Conservation (phyloP, 2,797 vertebrate species). For the Acridotheres tristis region DNA sequence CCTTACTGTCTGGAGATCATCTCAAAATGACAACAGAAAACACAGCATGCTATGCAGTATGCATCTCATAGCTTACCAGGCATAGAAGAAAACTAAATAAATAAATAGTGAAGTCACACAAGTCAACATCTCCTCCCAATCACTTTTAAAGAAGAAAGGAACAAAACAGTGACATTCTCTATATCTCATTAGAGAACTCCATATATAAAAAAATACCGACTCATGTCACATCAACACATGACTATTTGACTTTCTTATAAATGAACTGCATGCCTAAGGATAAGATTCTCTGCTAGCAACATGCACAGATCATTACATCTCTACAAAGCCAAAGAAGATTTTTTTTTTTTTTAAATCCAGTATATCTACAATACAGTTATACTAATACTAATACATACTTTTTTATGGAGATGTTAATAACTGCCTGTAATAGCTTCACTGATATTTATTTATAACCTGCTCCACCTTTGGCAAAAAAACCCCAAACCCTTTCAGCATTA, state of each 20-base stretch:
- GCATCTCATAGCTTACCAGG: neutral
- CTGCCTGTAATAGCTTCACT: neutral
- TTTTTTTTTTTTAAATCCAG: neutral
- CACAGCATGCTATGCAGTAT: neutral
- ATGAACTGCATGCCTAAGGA: neutral
- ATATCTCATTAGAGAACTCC: neutral
- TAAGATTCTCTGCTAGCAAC: neutral
- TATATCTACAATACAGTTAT: neutral
- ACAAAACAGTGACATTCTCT: neutral
- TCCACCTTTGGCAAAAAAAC: neutral
- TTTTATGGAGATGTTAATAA: neutral
- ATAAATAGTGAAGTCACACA: neutral
- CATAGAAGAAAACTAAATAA: neutral
- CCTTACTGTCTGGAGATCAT: conserved; percentile 27
- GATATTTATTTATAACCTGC: neutral
- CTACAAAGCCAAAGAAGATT: neutral
- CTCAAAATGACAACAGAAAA: conserved; percentile 39
- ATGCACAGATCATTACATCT: neutral
- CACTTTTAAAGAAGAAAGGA: neutral
- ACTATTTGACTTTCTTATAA: neutral
- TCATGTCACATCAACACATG: neutral
- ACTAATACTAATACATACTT: neutral
- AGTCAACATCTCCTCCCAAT: neutral
- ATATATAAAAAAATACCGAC: neutral
- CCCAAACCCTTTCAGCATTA: neutral